Base-by-base conservation (phyloP, 2,797 vertebrate genomes). In the Myiothlypis coronata region DNA sequence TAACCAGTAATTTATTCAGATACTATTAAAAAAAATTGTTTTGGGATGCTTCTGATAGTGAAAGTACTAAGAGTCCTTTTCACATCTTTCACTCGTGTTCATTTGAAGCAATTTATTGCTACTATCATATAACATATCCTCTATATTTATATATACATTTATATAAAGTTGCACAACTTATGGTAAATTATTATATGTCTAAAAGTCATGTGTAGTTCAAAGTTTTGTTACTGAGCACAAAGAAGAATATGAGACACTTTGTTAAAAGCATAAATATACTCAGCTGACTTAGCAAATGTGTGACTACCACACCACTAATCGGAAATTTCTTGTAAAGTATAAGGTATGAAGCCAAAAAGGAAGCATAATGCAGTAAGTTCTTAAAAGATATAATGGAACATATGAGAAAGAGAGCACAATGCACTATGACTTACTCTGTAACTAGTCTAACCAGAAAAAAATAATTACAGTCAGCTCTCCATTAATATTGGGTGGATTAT, bases 401-500 rank as follows among this genome's bases (percentile, higher is more conserved):
- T 26, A 72, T 83, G 87, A 95, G 89, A 89, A 94, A 89, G 68
- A 85, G 90, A 87, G 70, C 68, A 93, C 82, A 89, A 61, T 32
- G 67, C 69, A 89, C 15, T 24, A 47, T 85, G 94, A 93, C 84
- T 96, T 91, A 95, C 49, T 60, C 75, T 85, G 65, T 44, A 93
- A 96, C 89, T 87, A 85, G 90, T 89, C 84, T 81, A 94, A 94
- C 92, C 68, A 89, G 96, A 92, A 95, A 92, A 90, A 93, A 57
- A 47, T 94, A 93, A 95, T 96, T 96, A 91, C 5, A 94, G 90
- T 55, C 91, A 91, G 85, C 85, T 86, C 83, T 76, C 91, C 93
- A 91, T 93, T 94, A 96, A 93, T 91, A 65, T 77, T 59, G 85
- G 80, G 91, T 86, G 90, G 90, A 96, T 95, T 95, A 96, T 96